Evolutionary conservation across 2,888 invertebrate genomes (phyloP).

Genomic region (Mythimna lalbum): DNA sequence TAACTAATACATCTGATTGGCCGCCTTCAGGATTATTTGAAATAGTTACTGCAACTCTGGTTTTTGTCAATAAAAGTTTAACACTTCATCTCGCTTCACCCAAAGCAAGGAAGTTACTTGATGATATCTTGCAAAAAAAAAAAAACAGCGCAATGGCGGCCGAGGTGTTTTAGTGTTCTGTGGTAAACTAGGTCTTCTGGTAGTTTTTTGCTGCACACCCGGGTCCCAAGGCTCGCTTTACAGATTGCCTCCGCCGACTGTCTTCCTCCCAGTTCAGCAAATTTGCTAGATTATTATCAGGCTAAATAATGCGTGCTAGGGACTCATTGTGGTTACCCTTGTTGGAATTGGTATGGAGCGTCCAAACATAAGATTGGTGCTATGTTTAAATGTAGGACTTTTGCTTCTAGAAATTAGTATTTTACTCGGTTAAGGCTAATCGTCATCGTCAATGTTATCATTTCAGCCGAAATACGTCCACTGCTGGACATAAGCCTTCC

Average conservation of each 20-base stretch:
- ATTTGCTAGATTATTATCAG: slow-evolving; percentile 74
- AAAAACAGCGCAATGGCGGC: background rate
- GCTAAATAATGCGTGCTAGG: slow-evolving; percentile 72
- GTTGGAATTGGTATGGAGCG: slow-evolving; percentile 26
- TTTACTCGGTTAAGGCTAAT: background rate
- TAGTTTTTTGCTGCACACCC: slow-evolving; percentile 38
- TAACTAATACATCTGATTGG: no score
- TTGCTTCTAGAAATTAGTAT: background rate
- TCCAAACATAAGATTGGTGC: slow-evolving; percentile 25
- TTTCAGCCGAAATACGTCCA: no score
- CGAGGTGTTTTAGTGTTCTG: background rate
- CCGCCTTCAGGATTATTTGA: no score
- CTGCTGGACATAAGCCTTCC: no score
- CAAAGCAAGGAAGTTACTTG: no score
- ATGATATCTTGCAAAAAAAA: no score
- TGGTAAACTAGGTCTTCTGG: slow-evolving; percentile 18
- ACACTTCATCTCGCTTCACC: no score
- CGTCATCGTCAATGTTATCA: no score
- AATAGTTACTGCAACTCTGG: no score
- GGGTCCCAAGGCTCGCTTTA: slow-evolving; percentile 45
- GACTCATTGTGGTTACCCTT: slow-evolving; percentile 57
- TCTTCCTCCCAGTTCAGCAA: slow-evolving; percentile 65
- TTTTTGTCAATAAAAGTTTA: no score
- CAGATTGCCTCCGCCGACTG: slow-evolving; percentile 52
- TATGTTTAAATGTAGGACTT: background rate